Conservation (phyloP, 2,797 vertebrate genomes). For the Arnoldichthys spilopterus region DNA sequence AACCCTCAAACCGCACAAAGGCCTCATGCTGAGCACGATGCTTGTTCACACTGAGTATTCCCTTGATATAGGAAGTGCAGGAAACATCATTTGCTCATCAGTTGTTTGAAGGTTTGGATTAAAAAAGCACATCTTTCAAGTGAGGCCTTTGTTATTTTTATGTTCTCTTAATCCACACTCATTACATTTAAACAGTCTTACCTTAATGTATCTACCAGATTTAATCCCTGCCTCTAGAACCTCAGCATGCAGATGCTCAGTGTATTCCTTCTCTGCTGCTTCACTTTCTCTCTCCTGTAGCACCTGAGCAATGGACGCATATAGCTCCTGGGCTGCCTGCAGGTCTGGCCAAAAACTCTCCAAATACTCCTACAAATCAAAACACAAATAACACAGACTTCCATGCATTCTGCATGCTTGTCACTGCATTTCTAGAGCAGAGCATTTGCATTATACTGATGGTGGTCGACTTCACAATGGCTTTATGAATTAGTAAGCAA, state of each 20-base stretch:
- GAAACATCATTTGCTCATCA: not conserved
- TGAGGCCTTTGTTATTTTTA: too few species aligned
- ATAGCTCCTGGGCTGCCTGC: slow-evolving; percentile 85
- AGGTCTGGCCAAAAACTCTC: slow-evolving; percentile 91
- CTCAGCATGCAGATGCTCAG: slow-evolving; percentile 86
- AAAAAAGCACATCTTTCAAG: slow-evolving; percentile 6
- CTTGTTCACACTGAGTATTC: slow-evolving; percentile 89
- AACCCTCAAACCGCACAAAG: slow-evolving; percentile 81
- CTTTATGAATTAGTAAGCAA: not conserved
- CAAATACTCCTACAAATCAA: slow-evolving; percentile 83
- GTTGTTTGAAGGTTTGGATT: not conserved
- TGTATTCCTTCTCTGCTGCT: slow-evolving; percentile 85
- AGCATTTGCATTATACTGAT: not conserved
- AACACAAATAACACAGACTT: not conserved
- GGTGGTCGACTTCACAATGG: not conserved
- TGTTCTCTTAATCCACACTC: not conserved
- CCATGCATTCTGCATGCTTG: not conserved
- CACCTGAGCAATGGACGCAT: slow-evolving; percentile 84
- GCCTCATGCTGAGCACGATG: slow-evolving; percentile 90
- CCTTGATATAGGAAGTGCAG: slow-evolving; percentile 72
- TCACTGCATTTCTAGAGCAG: not conserved
- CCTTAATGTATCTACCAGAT: slow-evolving; percentile 90
- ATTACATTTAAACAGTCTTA: slow-evolving; percentile 51
- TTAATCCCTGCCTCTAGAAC: slow-evolving; percentile 92
- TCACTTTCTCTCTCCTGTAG: slow-evolving; percentile 84